These are phyloP conservation scores for Dichetophora obliterata DNA, from an alignment of 2,888 invertebrate species.

Conservation along the genomic window DNA sequence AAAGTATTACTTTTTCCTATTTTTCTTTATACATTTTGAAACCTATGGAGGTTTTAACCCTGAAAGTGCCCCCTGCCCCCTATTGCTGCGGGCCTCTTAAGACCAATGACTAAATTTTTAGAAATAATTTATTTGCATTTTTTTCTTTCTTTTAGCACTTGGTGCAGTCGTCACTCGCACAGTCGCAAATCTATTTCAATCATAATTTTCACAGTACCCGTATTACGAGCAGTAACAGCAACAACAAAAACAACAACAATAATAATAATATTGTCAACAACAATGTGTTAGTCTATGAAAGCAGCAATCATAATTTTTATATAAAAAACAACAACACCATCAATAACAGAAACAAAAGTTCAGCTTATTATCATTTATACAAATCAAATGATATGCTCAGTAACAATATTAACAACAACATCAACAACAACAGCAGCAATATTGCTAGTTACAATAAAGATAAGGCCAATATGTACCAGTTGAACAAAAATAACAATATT, in stretches of 20 bases:
- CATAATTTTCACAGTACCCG: conserved; percentile 42
- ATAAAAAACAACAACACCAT: conserved; percentile 40
- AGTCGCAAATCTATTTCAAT: conserved; percentile 46
- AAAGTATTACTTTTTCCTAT: no score
- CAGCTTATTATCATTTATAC: not conserved
- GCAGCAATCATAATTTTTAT: conserved; percentile 42
- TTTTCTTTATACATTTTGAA: no score
- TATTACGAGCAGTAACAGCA: conserved; percentile 7
- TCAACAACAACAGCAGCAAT: not conserved
- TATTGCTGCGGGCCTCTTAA: no score
- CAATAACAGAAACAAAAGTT: conserved; percentile 28
- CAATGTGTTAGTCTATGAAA: conserved; percentile 30
- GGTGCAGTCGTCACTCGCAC: conserved; percentile 46
- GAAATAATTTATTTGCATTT: conserved; percentile 9
- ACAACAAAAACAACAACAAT: not conserved
- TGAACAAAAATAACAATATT: conserved; percentile 3
- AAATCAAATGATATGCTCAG: not conserved
- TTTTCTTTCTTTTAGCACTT: conserved; percentile 39
- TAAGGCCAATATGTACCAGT: not conserved
- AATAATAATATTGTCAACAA: conserved; percentile 39
- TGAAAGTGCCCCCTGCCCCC: no score
- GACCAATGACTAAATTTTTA: not conserved
- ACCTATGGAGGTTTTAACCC: no score
- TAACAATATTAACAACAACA: not conserved
- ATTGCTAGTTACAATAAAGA: not conserved